Evolutionary conservation across 1,140 invertebrate species (phyloP).

Genomic region (Drosophila ohnishii): DNA sequence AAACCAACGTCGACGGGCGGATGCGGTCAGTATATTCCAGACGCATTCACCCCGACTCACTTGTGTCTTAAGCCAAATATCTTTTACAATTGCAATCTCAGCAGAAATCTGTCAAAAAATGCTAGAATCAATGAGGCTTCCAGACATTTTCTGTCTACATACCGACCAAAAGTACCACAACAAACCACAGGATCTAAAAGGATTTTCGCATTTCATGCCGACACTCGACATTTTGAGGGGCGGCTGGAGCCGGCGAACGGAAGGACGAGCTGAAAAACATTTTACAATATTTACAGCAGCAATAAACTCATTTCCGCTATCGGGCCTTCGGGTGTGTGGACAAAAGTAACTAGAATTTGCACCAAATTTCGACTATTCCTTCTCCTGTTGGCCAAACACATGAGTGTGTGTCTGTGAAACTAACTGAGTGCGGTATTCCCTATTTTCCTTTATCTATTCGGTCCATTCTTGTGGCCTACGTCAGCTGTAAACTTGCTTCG

Average conservation of each 20-base stretch:
- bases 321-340: slow-evolving; percentile 10
- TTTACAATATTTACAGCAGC: slow-evolving; percentile 66
- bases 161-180: slow-evolving; percentile 42
- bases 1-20: slow-evolving; percentile 9
- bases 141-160: slow-evolving; percentile 37
- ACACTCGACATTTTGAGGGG: slow-evolving; percentile 41
- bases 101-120: slow-evolving; percentile 25
- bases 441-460: not conserved
- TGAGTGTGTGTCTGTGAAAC: not conserved
- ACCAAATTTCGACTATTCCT: slow-evolving; percentile 45
- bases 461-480: not conserved
- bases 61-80: slow-evolving; percentile 29
- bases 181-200: slow-evolving; percentile 62
- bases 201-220: slow-evolving; percentile 66
- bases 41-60: not conserved
- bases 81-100: slow-evolving; percentile 38
- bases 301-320: slow-evolving; percentile 66
- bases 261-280: slow-evolving; percentile 42
- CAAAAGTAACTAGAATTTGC: slow-evolving; percentile 22
- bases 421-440: not conserved
- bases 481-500: not conserved
- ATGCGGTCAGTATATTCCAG: slow-evolving; percentile 27
- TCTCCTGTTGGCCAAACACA: slow-evolving; percentile 30
- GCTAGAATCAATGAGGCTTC: slow-evolving; percentile 42
- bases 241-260: slow-evolving; percentile 3